Conservation (phyloP, 1,140 invertebrate genomes). For the Archivesica marissinica region DNA sequence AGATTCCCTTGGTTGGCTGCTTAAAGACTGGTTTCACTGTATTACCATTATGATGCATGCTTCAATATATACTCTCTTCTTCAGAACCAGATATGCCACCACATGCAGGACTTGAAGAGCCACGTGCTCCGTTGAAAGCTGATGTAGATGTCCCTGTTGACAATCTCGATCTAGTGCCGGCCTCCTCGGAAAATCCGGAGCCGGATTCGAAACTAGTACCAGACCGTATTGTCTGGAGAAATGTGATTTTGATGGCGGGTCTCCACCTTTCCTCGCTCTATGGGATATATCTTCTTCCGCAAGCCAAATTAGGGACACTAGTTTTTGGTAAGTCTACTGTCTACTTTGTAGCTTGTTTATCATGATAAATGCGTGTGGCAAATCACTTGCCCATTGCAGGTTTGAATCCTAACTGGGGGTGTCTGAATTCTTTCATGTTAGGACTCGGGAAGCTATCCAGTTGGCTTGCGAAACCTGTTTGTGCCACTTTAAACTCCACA, state of each 20-base stretch:
- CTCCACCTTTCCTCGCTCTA: slow-evolving; percentile 95
- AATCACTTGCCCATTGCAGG: too few relatives aligned
- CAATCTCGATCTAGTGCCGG: neutral
- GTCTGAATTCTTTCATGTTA: too few relatives aligned
- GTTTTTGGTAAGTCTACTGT: slow-evolving; percentile 90
- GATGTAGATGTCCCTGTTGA: neutral
- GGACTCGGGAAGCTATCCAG: too few relatives aligned
- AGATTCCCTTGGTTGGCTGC: too few relatives aligned
- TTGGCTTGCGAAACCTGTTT: too few relatives aligned
- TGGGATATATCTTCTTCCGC: slow-evolving; percentile 92
- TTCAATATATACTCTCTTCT: too few relatives aligned
- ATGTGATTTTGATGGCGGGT: slow-evolving; percentile 92
- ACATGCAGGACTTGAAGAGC: neutral
- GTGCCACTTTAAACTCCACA: too few relatives aligned
- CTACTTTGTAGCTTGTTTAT: too few relatives aligned
- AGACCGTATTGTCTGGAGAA: slow-evolving; percentile 94
- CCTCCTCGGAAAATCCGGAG: neutral
- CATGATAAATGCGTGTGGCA: too few relatives aligned
- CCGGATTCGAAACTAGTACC: slow-evolving; percentile 48
- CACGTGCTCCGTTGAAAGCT: neutral
- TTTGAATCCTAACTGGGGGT: too few relatives aligned
- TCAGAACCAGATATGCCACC: slow-evolving; percentile 13
- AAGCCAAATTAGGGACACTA: slow-evolving; percentile 91
- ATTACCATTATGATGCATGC: too few relatives aligned
- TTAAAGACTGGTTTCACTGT: too few relatives aligned